phyloP scores from a whole-genome alignment of 2,888 invertebrate species.

The Tipula helvola region DNA sequence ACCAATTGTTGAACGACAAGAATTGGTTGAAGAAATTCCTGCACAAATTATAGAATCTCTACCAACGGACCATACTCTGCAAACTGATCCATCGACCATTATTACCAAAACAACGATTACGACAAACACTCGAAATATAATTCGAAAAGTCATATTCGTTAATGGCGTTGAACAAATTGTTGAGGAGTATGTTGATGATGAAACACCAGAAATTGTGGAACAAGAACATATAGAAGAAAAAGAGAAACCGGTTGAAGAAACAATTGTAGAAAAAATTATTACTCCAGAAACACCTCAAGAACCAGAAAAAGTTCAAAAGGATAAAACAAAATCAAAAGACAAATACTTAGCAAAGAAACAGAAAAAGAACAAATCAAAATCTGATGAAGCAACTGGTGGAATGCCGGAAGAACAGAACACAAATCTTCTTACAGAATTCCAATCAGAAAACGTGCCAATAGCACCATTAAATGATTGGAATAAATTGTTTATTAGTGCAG shows the following conservation, averaged over 20 bases:
- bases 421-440: not conserved
- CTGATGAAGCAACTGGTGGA: not conserved
- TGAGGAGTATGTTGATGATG: conserved; percentile 71
- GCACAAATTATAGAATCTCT: no score
- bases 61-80: no score
- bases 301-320: not conserved
- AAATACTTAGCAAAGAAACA: not conserved
- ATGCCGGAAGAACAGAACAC: not conserved
- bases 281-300: not conserved
- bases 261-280: not conserved
- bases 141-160: conserved; percentile 61
- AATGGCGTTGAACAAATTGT: conserved; percentile 68
- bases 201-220: conserved; percentile 50
- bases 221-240: not conserved
- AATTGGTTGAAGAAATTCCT: not conserved
- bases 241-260: no score
- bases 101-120: conserved; percentile 44
- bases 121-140: conserved; percentile 58
- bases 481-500: not conserved
- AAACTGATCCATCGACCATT: not conserved
- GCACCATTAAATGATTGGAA: not conserved
- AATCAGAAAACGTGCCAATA: not conserved
- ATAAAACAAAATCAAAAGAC: not conserved
- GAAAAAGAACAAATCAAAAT: not conserved
- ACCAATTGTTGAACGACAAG: not conserved